Evolutionary conservation across 2,888 invertebrate species (phyloP).

Genomic region (Conistra vaccinii): DNA sequence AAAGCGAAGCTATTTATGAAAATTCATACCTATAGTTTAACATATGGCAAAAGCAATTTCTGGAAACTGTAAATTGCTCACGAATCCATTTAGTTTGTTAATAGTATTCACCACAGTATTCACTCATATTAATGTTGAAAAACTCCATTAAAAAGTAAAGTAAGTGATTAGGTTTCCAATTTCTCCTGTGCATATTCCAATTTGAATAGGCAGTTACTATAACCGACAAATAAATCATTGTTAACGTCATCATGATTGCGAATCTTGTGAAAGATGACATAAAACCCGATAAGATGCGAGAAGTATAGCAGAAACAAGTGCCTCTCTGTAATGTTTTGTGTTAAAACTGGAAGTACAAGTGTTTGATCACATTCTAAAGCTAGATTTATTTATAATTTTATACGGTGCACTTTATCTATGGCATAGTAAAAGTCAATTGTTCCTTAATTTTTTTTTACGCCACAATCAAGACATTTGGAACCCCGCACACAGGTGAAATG

Average conservation of each 20-base stretch:
- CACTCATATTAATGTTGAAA: constrained; percentile 16
- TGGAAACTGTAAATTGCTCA: constrained; percentile 11
- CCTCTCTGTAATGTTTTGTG: not conserved
- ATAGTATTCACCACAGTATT: too few species aligned
- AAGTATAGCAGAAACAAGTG: not conserved
- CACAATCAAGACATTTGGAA: not conserved
- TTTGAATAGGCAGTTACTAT: constrained; percentile 19
- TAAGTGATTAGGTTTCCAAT: constrained; percentile 22
- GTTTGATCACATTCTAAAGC: not conserved
- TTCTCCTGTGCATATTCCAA: not conserved
- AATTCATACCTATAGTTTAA: not conserved
- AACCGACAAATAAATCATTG: not conserved
- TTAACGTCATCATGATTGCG: constrained; percentile 1
- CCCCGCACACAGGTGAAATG: not conserved
- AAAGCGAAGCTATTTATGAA: not conserved
- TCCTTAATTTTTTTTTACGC: not conserved
- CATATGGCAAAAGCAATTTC: constrained; percentile 17
- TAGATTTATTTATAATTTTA: too few species aligned
- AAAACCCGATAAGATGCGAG: not conserved
- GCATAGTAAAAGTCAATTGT: not conserved
- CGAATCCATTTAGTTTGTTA: constrained; percentile 40
- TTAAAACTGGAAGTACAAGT: not conserved
- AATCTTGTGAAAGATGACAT: not conserved
- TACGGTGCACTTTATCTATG: too few species aligned
- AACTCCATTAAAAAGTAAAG: constrained; percentile 36